Evolutionary conservation across 2,888 invertebrate species (phyloP).

Genomic region (Caenorhabditis sulstoni): DNA sequence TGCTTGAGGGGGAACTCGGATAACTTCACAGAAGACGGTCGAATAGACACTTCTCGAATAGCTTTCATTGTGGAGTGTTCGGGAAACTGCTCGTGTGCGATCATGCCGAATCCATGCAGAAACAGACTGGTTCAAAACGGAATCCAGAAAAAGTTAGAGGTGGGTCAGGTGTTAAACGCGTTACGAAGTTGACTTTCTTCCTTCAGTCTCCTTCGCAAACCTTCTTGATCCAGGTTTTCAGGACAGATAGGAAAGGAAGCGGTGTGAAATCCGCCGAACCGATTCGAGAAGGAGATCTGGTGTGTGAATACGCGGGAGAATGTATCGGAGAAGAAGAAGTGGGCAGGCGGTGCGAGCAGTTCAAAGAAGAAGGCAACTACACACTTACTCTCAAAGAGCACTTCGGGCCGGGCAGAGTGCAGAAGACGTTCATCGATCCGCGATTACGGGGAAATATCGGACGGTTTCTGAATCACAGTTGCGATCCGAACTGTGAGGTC

Average conservation of each 20-base stretch:
- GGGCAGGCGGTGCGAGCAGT: constrained; percentile 37
- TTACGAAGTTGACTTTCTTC: no score
- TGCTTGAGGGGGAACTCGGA: constrained; percentile 58
- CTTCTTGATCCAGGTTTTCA: constrained; percentile 36
- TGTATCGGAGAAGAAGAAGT: constrained; percentile 72
- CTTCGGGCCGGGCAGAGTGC: constrained; percentile 39
- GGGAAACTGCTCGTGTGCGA: constrained; percentile 64
- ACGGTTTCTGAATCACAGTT: constrained; percentile 77
- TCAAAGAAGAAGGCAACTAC: constrained; percentile 66
- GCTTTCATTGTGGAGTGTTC: constrained; percentile 72
- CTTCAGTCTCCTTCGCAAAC: neutral
- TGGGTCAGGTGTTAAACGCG: no score
- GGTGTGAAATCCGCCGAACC: constrained; percentile 64
- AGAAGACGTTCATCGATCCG: constrained; percentile 68
- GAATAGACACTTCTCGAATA: neutral
- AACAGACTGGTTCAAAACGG: constrained; percentile 73
- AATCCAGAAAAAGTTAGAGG: constrained; percentile 60
- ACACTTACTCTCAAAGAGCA: constrained; percentile 73
- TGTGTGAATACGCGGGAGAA: constrained; percentile 72
- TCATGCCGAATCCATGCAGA: constrained; percentile 53
- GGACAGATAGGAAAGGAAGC: constrained; percentile 61
- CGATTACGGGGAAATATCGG: constrained; percentile 71
- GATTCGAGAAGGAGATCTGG: constrained; percentile 67
- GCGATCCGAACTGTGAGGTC: constrained; percentile 73
- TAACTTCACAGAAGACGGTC: constrained; percentile 50